These are phyloP conservation scores for Dicrostonyx torquatus DNA, from an alignment of 2,797 vertebrate genomes.

Conservation along the genomic window DNA sequence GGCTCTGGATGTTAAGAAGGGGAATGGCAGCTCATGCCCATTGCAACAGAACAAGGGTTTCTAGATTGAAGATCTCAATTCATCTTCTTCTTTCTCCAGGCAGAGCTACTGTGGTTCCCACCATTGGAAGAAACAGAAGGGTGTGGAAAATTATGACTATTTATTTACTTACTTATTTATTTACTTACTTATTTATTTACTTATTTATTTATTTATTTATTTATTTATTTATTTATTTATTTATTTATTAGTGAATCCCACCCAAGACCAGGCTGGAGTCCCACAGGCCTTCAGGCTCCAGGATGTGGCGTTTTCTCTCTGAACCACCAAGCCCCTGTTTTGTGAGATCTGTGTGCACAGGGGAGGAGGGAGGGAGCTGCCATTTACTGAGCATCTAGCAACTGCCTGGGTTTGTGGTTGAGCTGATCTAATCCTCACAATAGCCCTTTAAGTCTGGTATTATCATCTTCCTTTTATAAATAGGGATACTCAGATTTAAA, in stretches of 20 bases:
- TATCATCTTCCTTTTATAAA: neutral
- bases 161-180: neutral
- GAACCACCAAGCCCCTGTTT: neutral
- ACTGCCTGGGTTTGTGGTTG: neutral
- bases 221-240: neutral
- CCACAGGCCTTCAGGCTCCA: neutral
- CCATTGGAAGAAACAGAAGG: neutral
- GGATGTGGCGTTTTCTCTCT: neutral
- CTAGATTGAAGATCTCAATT: neutral
- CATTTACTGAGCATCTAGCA: neutral
- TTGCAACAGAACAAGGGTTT: neutral
- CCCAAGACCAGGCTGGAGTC: neutral
- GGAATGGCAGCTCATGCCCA: accelerated
- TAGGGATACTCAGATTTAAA: neutral
- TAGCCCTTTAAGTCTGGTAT: neutral
- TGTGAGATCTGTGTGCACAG: neutral
- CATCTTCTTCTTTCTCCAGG: neutral
- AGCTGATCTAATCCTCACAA: neutral
- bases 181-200: neutral
- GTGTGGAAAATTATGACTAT: neutral
- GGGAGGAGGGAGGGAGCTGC: neutral
- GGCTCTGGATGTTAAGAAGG: neutral
- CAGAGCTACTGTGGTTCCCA: neutral
- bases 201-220: neutral
- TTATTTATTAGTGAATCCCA: neutral